Base-by-base conservation (phyloP, 1,140 invertebrate species). In the Nasonia longicornis region DNA sequence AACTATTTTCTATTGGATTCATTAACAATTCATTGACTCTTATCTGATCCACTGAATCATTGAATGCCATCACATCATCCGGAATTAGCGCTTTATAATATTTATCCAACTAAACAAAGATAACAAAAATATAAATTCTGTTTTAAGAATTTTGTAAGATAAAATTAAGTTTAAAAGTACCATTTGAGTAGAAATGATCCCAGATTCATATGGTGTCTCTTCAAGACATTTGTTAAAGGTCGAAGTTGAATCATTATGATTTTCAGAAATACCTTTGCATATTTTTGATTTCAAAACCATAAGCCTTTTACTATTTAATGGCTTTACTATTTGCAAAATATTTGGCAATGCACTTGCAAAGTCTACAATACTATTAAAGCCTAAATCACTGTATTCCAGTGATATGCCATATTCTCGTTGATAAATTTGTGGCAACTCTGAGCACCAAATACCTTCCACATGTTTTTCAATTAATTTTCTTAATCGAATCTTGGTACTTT, bases 381-480 rank as follows among this genome's bases (percentile, higher is more conserved):
- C 88, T 12, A 88, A 58, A 14, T 88, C 85, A 20, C 22, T 35
- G 42, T 89, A 90, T 78, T 89, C 86, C 14, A 90, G 82, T 0
- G 76, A 22, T 10, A 89, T 20, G 2, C 84, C 84, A 73, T 88
- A 90, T 52, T 88, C 85, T 20, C 87, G 66, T 1, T 79, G 8
- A 82, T 88, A 91, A 14, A 84, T 64, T 6, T 84, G 71, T 0
- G 89, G 89, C 1, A 91, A 45, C 0, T 90, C 85, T 0, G 88
- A 84, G 74, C 89, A 90, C 86, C 86, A 88, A 38, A 91, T 90
- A 1, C 90, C 90, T 45, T 89, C 58, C 14, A 85, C 82, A 84
- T 86, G 20, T 72, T 87, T 86, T 26, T 85, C 29, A 11, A 90
- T 82, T 10, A 91, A 81, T 70, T 88, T 84, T 72, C 86, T 58